phyloP scores from a whole-genome alignment of 2,113 vertebrate species.

The Scophthalmus maximus region DNA sequence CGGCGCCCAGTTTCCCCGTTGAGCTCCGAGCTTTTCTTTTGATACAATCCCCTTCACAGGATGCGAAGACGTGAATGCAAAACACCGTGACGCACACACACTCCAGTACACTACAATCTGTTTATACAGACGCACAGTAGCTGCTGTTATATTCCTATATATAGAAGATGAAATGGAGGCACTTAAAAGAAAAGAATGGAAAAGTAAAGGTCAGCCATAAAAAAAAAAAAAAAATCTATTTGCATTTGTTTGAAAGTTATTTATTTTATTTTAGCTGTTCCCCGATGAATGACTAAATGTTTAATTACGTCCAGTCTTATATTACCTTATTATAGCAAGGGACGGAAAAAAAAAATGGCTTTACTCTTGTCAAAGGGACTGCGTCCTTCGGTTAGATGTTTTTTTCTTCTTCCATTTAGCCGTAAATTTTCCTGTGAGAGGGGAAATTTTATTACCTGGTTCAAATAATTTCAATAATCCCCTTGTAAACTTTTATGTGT shows the following conservation, averaged over 20 bases:
- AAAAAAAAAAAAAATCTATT: background rate
- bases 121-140: background rate
- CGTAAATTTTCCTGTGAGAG: slow-evolving; percentile 11
- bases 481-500: slow-evolving; percentile 37
- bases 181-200: background rate
- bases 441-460: slow-evolving; percentile 14
- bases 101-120: background rate
- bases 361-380: background rate
- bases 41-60: slow-evolving; percentile 44
- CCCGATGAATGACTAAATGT: background rate
- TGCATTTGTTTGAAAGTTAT: background rate
- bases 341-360: background rate
- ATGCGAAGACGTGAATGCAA: slow-evolving; percentile 38
- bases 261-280: background rate
- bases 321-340: background rate
- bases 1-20: slow-evolving; percentile 51
- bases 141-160: background rate
- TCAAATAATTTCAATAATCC: slow-evolving; percentile 19
- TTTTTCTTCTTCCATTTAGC: slow-evolving; percentile 2
- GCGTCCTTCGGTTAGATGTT: background rate
- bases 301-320: background rate
- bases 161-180: background rate
- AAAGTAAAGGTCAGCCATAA: background rate
- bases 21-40: slow-evolving; percentile 46
- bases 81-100: slow-evolving; percentile 27